Percentiles rank a stretch among this genome's conserved stretches.
phyloP scores from a whole-genome alignment of 1,140 invertebrate species.

The Leguminivora glycinivorella region DNA sequence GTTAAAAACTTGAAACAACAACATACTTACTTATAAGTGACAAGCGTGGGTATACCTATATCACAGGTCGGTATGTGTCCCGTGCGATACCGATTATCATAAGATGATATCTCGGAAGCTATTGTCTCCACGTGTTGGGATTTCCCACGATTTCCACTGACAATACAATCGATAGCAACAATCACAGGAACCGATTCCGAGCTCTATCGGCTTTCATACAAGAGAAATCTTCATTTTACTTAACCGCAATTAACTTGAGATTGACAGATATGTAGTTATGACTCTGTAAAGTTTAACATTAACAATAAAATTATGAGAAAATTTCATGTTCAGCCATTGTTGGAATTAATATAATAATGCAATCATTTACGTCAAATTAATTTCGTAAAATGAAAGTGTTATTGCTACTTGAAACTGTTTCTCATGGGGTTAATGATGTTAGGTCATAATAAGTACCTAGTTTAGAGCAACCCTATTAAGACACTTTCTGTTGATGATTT shows the following conservation, averaged over 20 bases:
- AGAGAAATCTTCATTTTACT: slow-evolving; percentile 20
- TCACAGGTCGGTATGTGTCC: slow-evolving; percentile 17
- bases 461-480: slow-evolving; percentile 6
- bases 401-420: slow-evolving; percentile 21
- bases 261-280: slow-evolving; percentile 28
- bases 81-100: slow-evolving; percentile 28
- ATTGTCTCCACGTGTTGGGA: slow-evolving; percentile 39
- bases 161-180: slow-evolving; percentile 44
- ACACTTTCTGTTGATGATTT: slow-evolving; percentile 11
- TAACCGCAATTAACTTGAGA: slow-evolving; percentile 30
- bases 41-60: neutral
- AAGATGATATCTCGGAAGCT: slow-evolving; percentile 15
- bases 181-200: slow-evolving; percentile 32
- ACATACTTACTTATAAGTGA: neutral
- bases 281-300: slow-evolving; percentile 15
- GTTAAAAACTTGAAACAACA: neutral
- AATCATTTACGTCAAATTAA: slow-evolving; percentile 26
- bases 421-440: slow-evolving; percentile 22
- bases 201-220: slow-evolving; percentile 29
- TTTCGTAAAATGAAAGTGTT: slow-evolving; percentile 28
- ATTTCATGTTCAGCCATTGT: slow-evolving; percentile 25
- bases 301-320: slow-evolving; percentile 41
- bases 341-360: slow-evolving; percentile 18
- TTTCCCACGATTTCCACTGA: slow-evolving; percentile 53
- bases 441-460: slow-evolving; percentile 35